These are phyloP conservation scores for Amblyraja radiata DNA, from an alignment of 2,797 vertebrate genomes.

Conservation along the genomic window DNA sequence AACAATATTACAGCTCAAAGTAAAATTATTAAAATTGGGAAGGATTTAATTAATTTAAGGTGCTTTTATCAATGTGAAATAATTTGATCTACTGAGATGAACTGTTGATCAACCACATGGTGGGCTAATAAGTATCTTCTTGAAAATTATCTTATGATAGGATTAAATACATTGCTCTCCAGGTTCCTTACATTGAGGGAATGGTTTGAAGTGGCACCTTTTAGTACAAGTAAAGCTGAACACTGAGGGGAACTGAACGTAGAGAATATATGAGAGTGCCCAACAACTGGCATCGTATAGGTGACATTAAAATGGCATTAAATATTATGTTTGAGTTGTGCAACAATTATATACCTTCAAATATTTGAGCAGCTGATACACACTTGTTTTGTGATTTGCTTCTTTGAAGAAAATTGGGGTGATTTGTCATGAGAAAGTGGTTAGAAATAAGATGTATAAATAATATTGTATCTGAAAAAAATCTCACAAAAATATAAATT, in stretches of 20 bases:
- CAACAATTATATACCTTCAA: background rate
- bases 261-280: background rate
- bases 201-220: background rate
- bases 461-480: background rate
- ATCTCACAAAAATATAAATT: background rate
- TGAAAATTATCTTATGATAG: background rate
- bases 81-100: background rate
- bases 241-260: conserved; percentile 12
- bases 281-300: background rate
- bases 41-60: background rate
- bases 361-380: background rate
- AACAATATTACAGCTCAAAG: background rate
- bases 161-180: background rate
- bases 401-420: background rate
- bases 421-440: background rate
- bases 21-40: background rate
- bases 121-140: background rate
- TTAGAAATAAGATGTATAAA: background rate
- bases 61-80: conserved; percentile 9
- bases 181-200: background rate
- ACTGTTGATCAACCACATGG: background rate
- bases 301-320: background rate
- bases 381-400: background rate
- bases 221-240: background rate
- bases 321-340: background rate